Evolutionary conservation across 2,113 vertebrate genomes (phyloP).

Genomic region (Bufo bufo): DNA sequence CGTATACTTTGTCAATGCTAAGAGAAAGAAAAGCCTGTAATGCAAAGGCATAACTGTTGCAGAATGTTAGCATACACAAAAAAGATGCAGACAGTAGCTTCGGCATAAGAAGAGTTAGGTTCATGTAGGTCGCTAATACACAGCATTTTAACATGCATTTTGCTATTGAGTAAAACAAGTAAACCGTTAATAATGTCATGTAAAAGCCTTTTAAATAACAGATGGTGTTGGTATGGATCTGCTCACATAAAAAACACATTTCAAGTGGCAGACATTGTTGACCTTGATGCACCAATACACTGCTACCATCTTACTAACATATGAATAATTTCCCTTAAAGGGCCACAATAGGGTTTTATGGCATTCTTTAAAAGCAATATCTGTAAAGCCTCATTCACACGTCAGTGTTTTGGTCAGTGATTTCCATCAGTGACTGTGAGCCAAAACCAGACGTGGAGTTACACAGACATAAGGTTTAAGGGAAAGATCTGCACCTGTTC

Average conservation of each 20-base stretch:
- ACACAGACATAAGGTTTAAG: no score
- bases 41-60: constrained; percentile 18
- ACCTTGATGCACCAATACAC: constrained; percentile 28
- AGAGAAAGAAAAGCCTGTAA: not conserved
- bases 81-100: not conserved
- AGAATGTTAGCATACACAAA: not conserved
- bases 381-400: no score
- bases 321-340: not conserved
- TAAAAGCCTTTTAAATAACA: constrained; percentile 53
- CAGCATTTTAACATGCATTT: constrained; percentile 11
- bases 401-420: no score
- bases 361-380: not conserved
- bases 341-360: not conserved
- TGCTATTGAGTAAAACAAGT: constrained; percentile 19
- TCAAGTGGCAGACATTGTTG: constrained; percentile 36
- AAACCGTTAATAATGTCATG: constrained; percentile 44
- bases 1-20: not conserved
- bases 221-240: constrained; percentile 48
- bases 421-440: no score
- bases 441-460: no score
- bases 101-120: not conserved
- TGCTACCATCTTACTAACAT: constrained; percentile 14
- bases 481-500: no score
- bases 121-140: not conserved
- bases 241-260: constrained; percentile 35